A percentile compares a stretch with the other conserved stretches of the same genome.
Conservation (phyloP, 2,113 vertebrate species). For the Aspidoscelis tigris region DNA sequence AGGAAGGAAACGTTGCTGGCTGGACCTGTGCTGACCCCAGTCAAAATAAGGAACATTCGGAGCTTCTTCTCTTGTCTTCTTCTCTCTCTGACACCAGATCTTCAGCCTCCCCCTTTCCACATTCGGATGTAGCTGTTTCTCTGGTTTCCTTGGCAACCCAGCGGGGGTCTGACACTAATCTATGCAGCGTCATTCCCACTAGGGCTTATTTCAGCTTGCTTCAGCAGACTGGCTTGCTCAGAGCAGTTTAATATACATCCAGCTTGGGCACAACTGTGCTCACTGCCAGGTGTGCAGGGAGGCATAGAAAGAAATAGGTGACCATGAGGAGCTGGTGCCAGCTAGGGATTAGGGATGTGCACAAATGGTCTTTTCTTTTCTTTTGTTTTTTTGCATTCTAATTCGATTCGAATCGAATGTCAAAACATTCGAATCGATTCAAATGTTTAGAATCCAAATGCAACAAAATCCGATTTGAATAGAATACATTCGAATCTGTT, state of each 20-base stretch:
- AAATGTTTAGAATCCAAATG: too few relatives aligned
- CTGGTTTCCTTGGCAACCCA: slow-evolving; percentile 10
- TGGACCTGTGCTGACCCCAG: background rate
- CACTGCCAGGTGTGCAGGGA: background rate
- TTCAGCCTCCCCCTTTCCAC: background rate
- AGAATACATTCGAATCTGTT: too few relatives aligned
- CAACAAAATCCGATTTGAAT: too few relatives aligned
- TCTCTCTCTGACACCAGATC: background rate
- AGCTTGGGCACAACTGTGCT: too few relatives aligned
- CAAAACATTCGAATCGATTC: too few relatives aligned
- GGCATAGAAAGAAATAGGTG: background rate
- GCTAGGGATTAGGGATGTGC: too few relatives aligned
- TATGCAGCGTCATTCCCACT: slow-evolving; percentile 18
- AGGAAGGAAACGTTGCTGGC: background rate
- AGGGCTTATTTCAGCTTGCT: slow-evolving; percentile 7
- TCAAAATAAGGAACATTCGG: background rate
- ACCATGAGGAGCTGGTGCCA: too few relatives aligned
- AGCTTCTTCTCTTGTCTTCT: background rate
- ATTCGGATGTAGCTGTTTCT: background rate
- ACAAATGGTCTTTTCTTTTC: too few relatives aligned
- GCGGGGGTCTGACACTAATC: slow-evolving; percentile 4
- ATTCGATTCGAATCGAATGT: too few relatives aligned
- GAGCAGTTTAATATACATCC: background rate
- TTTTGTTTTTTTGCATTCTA: too few relatives aligned
- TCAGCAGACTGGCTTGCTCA: slow-evolving; percentile 1